Evolutionary conservation across 1,140 invertebrate species (phyloP), one percentile per base, ranked within the genome.

Genomic region (Nylanderia fulva): DNA sequence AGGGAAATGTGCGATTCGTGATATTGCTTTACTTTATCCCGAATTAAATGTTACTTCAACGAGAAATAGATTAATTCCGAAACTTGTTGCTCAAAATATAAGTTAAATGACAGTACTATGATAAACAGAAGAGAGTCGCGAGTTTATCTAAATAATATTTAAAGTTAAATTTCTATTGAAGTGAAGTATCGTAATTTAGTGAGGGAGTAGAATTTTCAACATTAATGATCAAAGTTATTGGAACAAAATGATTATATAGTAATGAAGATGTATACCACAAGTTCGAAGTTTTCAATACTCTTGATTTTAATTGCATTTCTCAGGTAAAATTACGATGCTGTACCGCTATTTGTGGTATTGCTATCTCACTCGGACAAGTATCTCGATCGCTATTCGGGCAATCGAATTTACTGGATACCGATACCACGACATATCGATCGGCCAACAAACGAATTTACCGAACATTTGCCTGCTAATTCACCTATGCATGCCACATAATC

Each of bases 401-500:
- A 72, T 75, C 77, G 75, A 87, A 68, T 82, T 80, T 72, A 61
- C 56, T 52, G 88, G 29, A 42, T 76, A 54, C 76, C 60, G 60
- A 84, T 84, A 76, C 56, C 24, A 42, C 21, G 33, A 58, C 33
- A 61, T 58, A 74, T 85, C 58, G 66, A 86, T 84, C 75, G 85
- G 64, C 66, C 77, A 68, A 84, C 80, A 89, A 92, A 91, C 88
- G 91, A 92, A 90, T 92, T 91, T 91, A 88, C 79, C 85, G 86
- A 90, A 91, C 88, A 90, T 88, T 92, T 91, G 88, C 90, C 61
- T 88, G 88, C 84, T 91, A 92, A 92, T 92, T 92, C 91, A 88
- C 90, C 90, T 91, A 90, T 90, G 87, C 90, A 82, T 90, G 72
- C 89, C 69, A 71, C 88, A 88, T 91, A 92, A 92, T 92, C 87